Evolutionary conservation across 2,888 invertebrate species (phyloP), one percentile per base, ranked within the genome.

Genomic region (Papilio gigon): DNA sequence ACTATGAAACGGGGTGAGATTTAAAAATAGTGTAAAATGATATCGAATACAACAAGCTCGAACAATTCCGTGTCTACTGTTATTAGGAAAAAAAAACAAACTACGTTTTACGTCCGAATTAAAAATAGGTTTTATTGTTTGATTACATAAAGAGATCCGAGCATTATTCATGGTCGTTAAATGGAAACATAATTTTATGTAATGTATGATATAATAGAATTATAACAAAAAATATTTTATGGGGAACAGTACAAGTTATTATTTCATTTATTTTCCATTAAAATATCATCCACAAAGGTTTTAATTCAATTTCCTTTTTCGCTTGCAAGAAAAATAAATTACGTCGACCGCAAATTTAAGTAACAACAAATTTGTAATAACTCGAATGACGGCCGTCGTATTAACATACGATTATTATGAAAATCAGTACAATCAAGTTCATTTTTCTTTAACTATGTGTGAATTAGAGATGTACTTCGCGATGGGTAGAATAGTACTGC

Each of bases 31-130:
- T 30, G 12, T 22, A 25, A 37, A 27, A 64, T 9, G 53, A 68
- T 30, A 68, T n/a, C 53, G 3, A 8, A 53, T 9, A 30, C 1
- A 47, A 22, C 11, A 35, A 60, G 30, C 17, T n/a, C 30, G 8
- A 25, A n/a, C 11, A 1, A 59, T 12, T 33, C 37, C 20, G 33
- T 37, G 59, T 59, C 77, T 47, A 44, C 77, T 78, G 76, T 77
- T 77, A 77, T 77, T 74, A 47, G n/a, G n/a, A 14, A 40, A 40
- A 14, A 14, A 14, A 14, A 14, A 12, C 37, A 14, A 40, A 14
- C 4, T 12, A 40, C 14, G 1, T 40, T 40, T 40, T 40, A 40
- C n/a, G 37, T 14, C 37, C 4, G 37, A 40, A 14, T 40, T n/a
- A 4, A n/a, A n/a, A n/a, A n/a, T n/a, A n/a, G n/a, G n/a, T n/a